phyloP scores from a whole-genome alignment of 2,113 vertebrate species.

The Chelonoidis abingdonii region DNA sequence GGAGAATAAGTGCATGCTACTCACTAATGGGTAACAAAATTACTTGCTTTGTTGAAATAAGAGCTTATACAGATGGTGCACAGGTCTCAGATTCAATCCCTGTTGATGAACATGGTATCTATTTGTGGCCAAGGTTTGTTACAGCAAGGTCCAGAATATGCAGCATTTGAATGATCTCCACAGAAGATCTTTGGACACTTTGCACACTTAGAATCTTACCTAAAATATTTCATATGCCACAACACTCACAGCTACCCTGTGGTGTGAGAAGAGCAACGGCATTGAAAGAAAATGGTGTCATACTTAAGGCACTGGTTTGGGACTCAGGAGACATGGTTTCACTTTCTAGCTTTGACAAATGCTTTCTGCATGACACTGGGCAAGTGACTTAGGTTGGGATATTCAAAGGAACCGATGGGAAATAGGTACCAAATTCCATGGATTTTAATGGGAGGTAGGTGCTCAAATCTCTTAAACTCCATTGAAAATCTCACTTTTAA shows the following conservation, averaged over 20 bases:
- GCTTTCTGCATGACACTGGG: background rate
- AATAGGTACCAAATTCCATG: background rate
- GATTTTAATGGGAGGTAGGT: background rate
- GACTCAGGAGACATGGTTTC: background rate
- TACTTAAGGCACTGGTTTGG: background rate
- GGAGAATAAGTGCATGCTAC: background rate
- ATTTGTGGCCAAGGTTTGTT: background rate
- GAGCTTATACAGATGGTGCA: background rate
- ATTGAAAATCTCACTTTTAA: background rate
- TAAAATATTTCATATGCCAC: background rate
- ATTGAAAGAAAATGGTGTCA: background rate
- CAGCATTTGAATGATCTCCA: background rate
- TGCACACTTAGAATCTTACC: accelerated
- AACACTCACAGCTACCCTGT: background rate
- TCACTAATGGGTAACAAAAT: background rate
- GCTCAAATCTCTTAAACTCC: background rate
- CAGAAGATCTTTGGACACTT: background rate
- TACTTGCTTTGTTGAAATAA: background rate
- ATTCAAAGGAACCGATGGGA: background rate
- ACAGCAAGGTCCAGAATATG: background rate
- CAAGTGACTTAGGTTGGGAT: background rate
- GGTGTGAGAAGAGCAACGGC: background rate
- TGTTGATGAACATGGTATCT: background rate
- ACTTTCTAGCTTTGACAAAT: background rate
- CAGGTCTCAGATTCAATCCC: background rate